Evolutionary conservation across 2,113 vertebrate species (phyloP).

Genomic region (Polypterus bichir): DNA sequence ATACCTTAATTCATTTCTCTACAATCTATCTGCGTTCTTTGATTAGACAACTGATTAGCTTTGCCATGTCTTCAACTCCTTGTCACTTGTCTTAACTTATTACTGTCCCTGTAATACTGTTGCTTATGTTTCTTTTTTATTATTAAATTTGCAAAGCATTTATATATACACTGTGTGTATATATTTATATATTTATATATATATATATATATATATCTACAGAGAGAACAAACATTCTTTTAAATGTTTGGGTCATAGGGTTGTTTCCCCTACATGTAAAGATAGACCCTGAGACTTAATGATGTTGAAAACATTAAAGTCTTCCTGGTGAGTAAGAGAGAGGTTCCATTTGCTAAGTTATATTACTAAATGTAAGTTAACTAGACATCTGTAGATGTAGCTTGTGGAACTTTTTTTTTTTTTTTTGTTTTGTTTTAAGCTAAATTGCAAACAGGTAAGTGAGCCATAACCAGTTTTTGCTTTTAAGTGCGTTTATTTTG

Average conservation of each 20-base stretch:
- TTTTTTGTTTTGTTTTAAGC: conserved; percentile 47
- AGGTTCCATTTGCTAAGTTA: conserved; percentile 39
- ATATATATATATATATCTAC: not conserved
- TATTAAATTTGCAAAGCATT: too few species aligned
- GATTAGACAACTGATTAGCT: too few species aligned
- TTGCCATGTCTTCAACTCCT: too few species aligned
- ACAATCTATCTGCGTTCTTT: too few species aligned
- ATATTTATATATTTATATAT: too few species aligned
- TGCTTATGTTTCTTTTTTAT: too few species aligned
- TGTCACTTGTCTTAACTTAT: too few species aligned
- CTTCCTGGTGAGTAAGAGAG: conserved; percentile 66
- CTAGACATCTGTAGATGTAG: conserved; percentile 33
- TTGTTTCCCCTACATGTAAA: conserved; percentile 41
- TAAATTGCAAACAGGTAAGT: conserved; percentile 46
- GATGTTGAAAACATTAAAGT: conserved; percentile 62
- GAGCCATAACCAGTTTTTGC: conserved; percentile 39
- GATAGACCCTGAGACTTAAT: conserved; percentile 64
- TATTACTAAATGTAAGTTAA: conserved; percentile 54
- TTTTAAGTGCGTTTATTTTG: conserved; percentile 38
- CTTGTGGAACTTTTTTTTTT: conserved; percentile 42
- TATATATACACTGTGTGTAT: too few species aligned
- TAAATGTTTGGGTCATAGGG: not conserved
- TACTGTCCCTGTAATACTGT: too few species aligned
- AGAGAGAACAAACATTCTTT: not conserved
- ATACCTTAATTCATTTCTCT: conserved; percentile 14